Percentiles rank a stretch among this genome's conserved stretches.
Evolutionary conservation across 2,113 vertebrate species (phyloP).

Genomic region (Microcebus murinus): DNA sequence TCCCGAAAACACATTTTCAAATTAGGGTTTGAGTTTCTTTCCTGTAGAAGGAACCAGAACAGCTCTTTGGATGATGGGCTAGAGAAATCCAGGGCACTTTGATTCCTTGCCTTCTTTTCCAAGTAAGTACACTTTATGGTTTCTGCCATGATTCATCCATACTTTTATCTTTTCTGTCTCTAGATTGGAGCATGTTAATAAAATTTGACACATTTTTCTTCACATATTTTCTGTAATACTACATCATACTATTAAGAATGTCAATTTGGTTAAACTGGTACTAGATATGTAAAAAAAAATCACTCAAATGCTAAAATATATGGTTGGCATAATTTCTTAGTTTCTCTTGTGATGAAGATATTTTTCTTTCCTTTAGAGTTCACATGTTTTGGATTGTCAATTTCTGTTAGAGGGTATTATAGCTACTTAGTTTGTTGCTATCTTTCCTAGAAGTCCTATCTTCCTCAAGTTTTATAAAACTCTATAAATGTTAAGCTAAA

Average conservation of each 20-base stretch:
- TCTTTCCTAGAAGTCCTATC: neutral
- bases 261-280: neutral
- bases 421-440: neutral
- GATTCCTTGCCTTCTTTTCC: neutral
- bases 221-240: neutral
- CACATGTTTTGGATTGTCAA: neutral
- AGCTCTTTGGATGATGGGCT: neutral
- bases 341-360: neutral
- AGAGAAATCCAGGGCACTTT: neutral
- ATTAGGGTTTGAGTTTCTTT: neutral
- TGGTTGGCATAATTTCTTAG: neutral
- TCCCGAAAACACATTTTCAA: neutral
- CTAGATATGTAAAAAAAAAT: conserved; percentile 13
- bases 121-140: neutral
- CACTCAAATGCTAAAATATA: neutral
- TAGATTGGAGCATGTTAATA: neutral
- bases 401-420: neutral
- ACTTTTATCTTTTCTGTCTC: neutral
- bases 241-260: neutral
- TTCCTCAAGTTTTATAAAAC: neutral
- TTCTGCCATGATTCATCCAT: neutral
- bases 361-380: neutral
- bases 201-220: neutral
- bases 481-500: neutral
- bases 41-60: neutral